A percentile compares a stretch with the other conserved stretches of the same genome.
Evolutionary conservation across 1,140 invertebrate species (phyloP).

Genomic region (Trichonephila clavata): DNA sequence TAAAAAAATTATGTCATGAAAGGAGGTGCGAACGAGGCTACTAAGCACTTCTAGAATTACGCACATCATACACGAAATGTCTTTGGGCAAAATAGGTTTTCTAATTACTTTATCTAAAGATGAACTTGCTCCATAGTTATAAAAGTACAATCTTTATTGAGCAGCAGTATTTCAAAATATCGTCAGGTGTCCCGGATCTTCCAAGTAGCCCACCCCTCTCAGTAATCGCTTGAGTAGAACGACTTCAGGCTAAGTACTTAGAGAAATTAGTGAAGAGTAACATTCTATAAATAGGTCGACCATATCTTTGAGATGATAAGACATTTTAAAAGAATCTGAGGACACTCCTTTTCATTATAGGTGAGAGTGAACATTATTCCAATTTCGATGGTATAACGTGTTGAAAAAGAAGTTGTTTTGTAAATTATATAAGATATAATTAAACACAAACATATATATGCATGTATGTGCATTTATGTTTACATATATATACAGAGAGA

Average conservation of each 20-base stretch:
- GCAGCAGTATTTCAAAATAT: neutral
- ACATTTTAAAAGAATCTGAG: neutral
- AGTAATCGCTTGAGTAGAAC: neutral
- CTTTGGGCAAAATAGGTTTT: neutral
- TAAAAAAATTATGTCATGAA: neutral
- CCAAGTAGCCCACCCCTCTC: neutral
- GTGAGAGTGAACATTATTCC: neutral
- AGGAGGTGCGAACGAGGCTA: neutral
- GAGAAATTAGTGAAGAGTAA: neutral
- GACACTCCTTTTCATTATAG: neutral
- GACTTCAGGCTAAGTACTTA: neutral
- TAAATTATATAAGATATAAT: no score
- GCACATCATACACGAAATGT: neutral
- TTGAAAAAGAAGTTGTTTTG: neutral
- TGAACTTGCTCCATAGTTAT: neutral
- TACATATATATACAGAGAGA: no score
- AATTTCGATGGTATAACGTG: neutral
- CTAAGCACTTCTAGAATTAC: neutral
- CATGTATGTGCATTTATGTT: no score
- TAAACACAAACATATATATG: no score
- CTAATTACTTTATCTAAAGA: neutral
- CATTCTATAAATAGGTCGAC: neutral
- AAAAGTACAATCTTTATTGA: neutral
- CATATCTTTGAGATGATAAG: neutral
- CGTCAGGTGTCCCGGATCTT: neutral